phyloP scores from a whole-genome alignment of 2,797 vertebrate species.

The Tinamus major region DNA sequence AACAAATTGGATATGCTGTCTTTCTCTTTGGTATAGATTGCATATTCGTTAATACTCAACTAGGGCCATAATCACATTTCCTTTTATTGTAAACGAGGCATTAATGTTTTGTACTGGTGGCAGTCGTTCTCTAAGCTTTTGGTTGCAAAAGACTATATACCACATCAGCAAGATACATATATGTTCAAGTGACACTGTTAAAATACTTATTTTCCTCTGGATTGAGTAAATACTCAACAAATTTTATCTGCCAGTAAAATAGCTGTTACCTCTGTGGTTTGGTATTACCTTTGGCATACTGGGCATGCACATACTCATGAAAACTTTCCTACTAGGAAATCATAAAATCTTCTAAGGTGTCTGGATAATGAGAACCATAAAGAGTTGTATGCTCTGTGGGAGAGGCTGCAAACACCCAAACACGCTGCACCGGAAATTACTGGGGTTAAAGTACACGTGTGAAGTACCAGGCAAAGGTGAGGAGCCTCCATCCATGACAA shows the following conservation, averaged over 20 bases:
- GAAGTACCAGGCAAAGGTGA: conserved; percentile 15
- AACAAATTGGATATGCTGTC: background rate
- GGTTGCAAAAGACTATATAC: background rate
- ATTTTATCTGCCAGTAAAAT: background rate
- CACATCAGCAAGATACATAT: accelerated
- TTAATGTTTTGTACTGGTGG: background rate
- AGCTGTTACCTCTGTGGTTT: background rate
- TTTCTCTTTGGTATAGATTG: background rate
- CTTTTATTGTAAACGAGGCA: background rate
- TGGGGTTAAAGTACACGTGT: background rate
- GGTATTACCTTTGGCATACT: background rate
- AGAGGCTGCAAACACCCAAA: background rate
- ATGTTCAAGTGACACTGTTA: background rate
- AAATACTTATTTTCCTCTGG: background rate
- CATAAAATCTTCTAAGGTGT: background rate
- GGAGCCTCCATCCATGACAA: conserved; percentile 29
- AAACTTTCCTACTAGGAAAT: background rate
- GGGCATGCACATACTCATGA: background rate
- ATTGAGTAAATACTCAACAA: background rate
- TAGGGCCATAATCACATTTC: background rate
- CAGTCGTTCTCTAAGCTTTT: background rate
- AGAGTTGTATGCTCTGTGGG: background rate
- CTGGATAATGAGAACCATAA: background rate
- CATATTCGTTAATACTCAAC: background rate
- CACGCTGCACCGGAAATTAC: background rate